Conservation (phyloP, 2,113 vertebrate genomes). For the Stercorarius parasiticus region DNA sequence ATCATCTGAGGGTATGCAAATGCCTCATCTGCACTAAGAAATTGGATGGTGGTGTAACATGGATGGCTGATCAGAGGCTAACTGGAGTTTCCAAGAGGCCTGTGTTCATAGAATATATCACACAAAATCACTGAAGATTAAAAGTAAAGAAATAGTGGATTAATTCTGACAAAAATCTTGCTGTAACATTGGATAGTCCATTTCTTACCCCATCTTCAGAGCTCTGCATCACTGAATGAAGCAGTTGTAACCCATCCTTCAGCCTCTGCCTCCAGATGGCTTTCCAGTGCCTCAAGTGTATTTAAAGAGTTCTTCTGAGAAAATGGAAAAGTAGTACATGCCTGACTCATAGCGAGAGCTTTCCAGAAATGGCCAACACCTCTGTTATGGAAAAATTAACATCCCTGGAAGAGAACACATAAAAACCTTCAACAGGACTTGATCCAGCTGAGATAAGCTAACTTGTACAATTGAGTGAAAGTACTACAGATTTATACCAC, state of each 20-base stretch:
- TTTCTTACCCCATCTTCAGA: neutral
- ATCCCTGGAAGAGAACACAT: neutral
- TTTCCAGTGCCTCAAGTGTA: constrained; percentile 58
- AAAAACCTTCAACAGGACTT: neutral
- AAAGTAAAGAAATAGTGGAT: neutral
- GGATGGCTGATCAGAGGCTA: neutral
- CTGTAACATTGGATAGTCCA: neutral
- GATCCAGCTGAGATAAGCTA: constrained; percentile 2
- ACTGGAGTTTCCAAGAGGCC: neutral
- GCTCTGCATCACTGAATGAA: neutral
- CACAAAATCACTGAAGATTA: neutral
- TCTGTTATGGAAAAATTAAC: constrained; percentile 56
- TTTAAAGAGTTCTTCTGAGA: constrained; percentile 55
- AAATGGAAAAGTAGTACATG: constrained; percentile 47
- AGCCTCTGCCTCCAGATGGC: constrained; percentile 55
- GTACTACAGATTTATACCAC: neutral
- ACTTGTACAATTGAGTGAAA: neutral
- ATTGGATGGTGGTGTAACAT: neutral
- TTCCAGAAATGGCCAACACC: constrained; percentile 47
- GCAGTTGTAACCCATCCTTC: neutral
- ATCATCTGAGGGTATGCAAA: neutral
- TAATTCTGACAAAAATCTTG: neutral
- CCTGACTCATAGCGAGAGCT: constrained; percentile 30
- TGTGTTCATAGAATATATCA: neutral
- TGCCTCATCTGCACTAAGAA: neutral